These are phyloP conservation scores for Muschampia plurimacula DNA, from an alignment of 2,888 invertebrate species.

Conservation along the genomic window DNA sequence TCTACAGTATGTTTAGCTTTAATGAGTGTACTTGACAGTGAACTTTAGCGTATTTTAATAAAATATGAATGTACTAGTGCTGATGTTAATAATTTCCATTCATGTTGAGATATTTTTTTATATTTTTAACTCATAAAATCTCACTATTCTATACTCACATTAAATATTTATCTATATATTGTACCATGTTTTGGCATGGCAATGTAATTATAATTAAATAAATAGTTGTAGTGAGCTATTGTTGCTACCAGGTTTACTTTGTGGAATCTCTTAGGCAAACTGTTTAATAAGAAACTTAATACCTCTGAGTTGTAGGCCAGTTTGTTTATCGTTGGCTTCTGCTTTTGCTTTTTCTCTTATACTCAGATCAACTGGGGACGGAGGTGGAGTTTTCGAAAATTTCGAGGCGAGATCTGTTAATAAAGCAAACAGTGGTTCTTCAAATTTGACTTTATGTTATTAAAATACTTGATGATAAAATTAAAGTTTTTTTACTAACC, in stretches of 20 bases:
- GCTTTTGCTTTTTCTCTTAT: conserved; percentile 80
- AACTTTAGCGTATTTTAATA: background rate
- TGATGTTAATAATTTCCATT: background rate
- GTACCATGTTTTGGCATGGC: background rate
- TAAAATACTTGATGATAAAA: conserved; percentile 12
- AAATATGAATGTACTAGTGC: background rate
- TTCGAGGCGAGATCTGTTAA: conserved; percentile 87
- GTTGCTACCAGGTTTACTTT: background rate
- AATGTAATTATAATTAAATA: background rate
- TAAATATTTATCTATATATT: background rate
- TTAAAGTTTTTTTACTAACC: conserved; percentile 53
- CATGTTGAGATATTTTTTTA: background rate
- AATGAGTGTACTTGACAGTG: background rate
- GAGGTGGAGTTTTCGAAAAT: conserved; percentile 89
- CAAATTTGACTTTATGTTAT: background rate
- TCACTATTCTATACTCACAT: background rate
- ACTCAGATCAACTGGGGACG: conserved; percentile 89
- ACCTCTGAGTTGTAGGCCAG: conserved; percentile 82
- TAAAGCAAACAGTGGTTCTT: conserved; percentile 6
- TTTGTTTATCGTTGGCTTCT: conserved; percentile 68
- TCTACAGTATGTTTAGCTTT: conserved; percentile 6
- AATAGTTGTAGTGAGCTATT: background rate
- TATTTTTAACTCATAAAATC: too few relatives aligned
- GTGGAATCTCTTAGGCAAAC: background rate
- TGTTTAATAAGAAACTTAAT: conserved; percentile 32